Base-by-base conservation (phyloP, 2,888 invertebrate genomes). In the Caenorhabditis sp. region DNA sequence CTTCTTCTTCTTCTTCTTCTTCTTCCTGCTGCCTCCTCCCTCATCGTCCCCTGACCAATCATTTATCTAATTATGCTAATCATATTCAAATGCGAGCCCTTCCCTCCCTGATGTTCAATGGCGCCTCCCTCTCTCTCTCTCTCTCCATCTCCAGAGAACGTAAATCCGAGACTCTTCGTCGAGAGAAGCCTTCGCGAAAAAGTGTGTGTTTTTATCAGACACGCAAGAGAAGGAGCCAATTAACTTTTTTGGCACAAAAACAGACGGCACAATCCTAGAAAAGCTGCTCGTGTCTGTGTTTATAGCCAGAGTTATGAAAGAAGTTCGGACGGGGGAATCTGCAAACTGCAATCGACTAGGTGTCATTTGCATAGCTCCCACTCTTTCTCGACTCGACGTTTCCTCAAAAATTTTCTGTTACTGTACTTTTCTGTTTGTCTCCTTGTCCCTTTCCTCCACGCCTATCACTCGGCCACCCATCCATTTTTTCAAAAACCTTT, bases 41-140 rank as follows among this genome's bases (percentile, higher is more conserved):
- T 17, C 37, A 20, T 35, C 30, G 26, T 30, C 22, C 5, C 53
- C 37, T 71, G 62, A 61, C 48, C 61, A 50, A 68, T 66, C 74
- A 58, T 50, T 66, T 55, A 59, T 68, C 68, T 74, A 61, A 74
- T 74, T 74, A 74, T 74, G 61, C 59, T 74, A 74, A 74, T 66
- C 48, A 66, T 66, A 74, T 61, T 52, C 73, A 55, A 66, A 59
- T 73, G 32, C 45, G 52, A 50, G 48, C 48, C 48, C 24, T 50
- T 35, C 48, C 35, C 20, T 17, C 35, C 46, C 56, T 63, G 41
- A 55, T 50, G 62, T 48, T 58, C 55, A 56, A 22, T 22, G 39
- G 26, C 15, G 17, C 24, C 46, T 68, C 32, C 27, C 22, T 24
- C 22, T 15, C 52, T 45, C 22, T 13, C 24, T n/a, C n/a, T n/a